Evolutionary conservation across 1,140 invertebrate genomes (phyloP), one percentile per base, ranked within the genome.

Genomic region (Anastrepha obliqua): DNA sequence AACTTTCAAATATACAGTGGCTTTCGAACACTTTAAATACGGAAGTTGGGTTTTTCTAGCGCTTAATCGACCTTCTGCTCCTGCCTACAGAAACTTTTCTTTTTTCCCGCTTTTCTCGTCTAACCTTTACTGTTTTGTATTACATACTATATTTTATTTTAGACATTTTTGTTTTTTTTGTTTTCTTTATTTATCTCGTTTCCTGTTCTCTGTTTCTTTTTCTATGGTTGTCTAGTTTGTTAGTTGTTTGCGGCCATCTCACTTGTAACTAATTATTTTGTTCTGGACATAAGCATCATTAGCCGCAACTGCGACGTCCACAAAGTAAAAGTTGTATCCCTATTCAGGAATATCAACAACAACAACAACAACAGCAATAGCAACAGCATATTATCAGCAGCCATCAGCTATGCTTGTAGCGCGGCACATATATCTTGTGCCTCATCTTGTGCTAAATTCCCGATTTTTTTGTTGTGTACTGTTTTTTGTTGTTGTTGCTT

Each of bases 191-290:
- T 74, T 74, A 13, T 17, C 8, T 44, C 8, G 29, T 67, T 29
- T 29, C 29, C 4, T 17, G 60, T 62, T 67, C 29, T 67, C 39
- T 39, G 29, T 67, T 67, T 42, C 11, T 15, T n/a, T 67, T 74
- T 44, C 47, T 13, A 74, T 44, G 70, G 44, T 47, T 74, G 70
- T 74, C 70, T 74, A 51, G 42, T 74, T 74, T n/a, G 70, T 74
- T 74, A 15, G 2, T 74, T 15, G 39, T 74, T 74, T 74, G 70
- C 13, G 70, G 70, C 39, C 70, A 74, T 74, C 44, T 74, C 70
- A 74, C 70, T 74, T 74, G 70, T 74, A 74, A 74, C 70, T 74
- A 74, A 74, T 74, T 74, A 74, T 74, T 74, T 74, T 74, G 70
- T 74, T 74, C 70, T 74, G 70, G 44, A 44, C 70, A 74, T 74